phyloP scores from a whole-genome alignment of 2,797 vertebrate species.

The Falco naumanni region DNA sequence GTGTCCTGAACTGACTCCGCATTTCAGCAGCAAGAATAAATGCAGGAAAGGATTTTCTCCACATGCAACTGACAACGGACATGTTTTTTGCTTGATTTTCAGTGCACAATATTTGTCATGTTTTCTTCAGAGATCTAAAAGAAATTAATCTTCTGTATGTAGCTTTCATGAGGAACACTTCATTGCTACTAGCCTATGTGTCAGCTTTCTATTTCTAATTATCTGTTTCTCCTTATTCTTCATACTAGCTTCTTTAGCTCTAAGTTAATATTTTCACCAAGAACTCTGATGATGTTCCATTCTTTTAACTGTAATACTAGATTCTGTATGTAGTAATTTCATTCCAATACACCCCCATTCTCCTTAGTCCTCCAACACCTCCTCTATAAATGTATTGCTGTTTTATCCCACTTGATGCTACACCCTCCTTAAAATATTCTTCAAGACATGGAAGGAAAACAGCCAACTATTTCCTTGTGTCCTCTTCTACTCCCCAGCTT shows the following conservation, averaged over 20 bases:
- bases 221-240: neutral
- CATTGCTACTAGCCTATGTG: neutral
- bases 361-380: neutral
- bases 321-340: neutral
- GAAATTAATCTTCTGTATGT: neutral
- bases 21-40: neutral
- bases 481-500: neutral
- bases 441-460: neutral
- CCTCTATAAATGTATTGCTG: neutral
- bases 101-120: neutral
- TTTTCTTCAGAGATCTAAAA: neutral
- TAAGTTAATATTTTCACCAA: neutral
- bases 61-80: neutral
- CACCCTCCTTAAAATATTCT: neutral
- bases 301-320: neutral
- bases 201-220: neutral
- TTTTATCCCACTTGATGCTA: neutral
- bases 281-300: neutral
- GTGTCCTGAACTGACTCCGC: neutral
- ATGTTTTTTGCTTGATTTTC: neutral
- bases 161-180: neutral
- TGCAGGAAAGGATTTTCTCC: neutral
- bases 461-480: neutral
- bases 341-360: neutral
- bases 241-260: neutral